Evolutionary conservation across 1,140 invertebrate species (phyloP), one percentile per base, ranked within the genome.

Genomic region (Lycorma delicatula): DNA sequence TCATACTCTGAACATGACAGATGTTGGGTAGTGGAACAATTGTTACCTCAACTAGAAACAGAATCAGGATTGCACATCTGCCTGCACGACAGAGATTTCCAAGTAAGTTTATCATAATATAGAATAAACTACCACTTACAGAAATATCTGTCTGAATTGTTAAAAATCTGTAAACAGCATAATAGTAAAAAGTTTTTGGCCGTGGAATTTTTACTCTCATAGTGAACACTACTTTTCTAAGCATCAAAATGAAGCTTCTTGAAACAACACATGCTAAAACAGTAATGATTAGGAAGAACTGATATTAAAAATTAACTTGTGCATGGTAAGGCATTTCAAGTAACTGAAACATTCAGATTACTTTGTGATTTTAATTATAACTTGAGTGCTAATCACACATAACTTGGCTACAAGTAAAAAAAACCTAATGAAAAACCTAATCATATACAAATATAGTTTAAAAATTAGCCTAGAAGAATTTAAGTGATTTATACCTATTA

Each of bases 61-160:
- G 69, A 75, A 13, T 73, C 73, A 25, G 74, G 73, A 49, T 68
- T 80, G 53, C 78, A 74, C 50, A 77, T 81, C 7, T 83, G 81
- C 61, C 67, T 83, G 1, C 81, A 83, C 59, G 80, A 81, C 64
- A 71, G 81, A 51, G 81, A 82, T 58, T 83, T 83, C 68, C 75
- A 80, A 71, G 79, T 80, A 62, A 41, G 50, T 44, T 20, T 1
- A 34, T n/a, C 9, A 34, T 9, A 34, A 34, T 34, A 34, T 34
- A 9, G 9, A 9, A 9, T 9, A 34, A 34, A 34, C n/a, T 34
- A 9, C 31, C 31, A 9, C n/a, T n/a, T 34, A 34, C 31, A 9
- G 9, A 9, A 9, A 9, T 9, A 34, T 9, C n/a, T n/a, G n/a
- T 9, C 9, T 34, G 9, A 34, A 34, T 9, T 34, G 9, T 9